A percentile compares a stretch with the other conserved stretches of the same genome.
phyloP scores from a whole-genome alignment of 2,888 invertebrate genomes.

The Spisula subtruncata region DNA sequence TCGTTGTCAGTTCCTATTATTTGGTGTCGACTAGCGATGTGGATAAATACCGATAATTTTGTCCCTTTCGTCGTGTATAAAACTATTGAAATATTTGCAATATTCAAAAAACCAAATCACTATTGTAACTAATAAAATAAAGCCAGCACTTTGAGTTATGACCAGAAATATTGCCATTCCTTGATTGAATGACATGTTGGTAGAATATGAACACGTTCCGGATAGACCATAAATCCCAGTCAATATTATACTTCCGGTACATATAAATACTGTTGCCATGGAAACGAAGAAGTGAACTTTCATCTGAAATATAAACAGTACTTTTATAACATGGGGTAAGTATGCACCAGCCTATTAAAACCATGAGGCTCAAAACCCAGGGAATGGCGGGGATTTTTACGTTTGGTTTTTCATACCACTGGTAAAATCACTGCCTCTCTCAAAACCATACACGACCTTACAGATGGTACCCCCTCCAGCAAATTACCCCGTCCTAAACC shows the following conservation, averaged over 20 bases:
- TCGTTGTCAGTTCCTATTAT: too few relatives aligned
- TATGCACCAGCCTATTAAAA: too few relatives aligned
- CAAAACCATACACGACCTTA: too few relatives aligned
- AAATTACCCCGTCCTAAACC: too few relatives aligned
- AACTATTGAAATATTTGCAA: background rate
- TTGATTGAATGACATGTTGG: slow-evolving; percentile 10
- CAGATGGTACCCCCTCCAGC: too few relatives aligned
- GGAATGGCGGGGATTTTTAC: too few relatives aligned
- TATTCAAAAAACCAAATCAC: background rate
- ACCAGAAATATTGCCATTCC: slow-evolving; percentile 30
- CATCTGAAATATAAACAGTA: slow-evolving; percentile 32
- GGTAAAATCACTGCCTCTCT: too few relatives aligned
- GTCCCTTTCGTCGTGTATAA: background rate
- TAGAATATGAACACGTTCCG: slow-evolving; percentile 36
- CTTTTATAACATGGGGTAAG: too few relatives aligned
- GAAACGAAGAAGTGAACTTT: slow-evolving; percentile 14
- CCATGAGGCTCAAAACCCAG: too few relatives aligned
- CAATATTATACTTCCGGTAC: background rate
- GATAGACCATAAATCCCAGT: slow-evolving; percentile 28
- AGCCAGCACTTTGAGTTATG: background rate
- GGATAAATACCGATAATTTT: background rate
- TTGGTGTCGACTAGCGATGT: background rate
- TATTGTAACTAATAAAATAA: background rate
- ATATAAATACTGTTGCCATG: background rate
- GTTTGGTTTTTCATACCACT: too few relatives aligned